Conservation (phyloP, 2,113 vertebrate genomes). For the Zonotrichia leucophrys region DNA sequence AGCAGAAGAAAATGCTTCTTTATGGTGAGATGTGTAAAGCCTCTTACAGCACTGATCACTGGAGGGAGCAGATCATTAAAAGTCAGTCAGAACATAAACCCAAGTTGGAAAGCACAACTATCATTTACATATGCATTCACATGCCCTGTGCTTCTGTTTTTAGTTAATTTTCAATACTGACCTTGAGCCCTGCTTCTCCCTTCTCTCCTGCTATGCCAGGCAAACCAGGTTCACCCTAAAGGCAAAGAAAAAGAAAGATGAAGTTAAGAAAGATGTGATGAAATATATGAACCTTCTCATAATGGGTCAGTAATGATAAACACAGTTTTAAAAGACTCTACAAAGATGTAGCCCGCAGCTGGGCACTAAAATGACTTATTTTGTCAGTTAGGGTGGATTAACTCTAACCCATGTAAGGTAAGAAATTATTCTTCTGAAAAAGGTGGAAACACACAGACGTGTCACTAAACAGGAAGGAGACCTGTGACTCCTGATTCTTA, state of each 20-base stretch:
- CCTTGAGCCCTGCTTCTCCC: constrained; percentile 87
- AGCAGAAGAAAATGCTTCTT: constrained; percentile 8
- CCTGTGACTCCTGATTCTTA: neutral
- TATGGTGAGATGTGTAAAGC: neutral
- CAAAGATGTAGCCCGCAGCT: neutral
- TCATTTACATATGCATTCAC: neutral
- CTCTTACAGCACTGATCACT: neutral
- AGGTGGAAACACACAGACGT: neutral
- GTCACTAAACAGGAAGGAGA: neutral
- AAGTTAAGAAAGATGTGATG: neutral
- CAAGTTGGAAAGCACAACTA: neutral
- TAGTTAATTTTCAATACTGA: constrained; percentile 70
- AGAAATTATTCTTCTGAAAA: neutral
- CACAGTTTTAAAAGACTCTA: neutral
- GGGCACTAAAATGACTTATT: neutral
- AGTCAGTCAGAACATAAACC: neutral
- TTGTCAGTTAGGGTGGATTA: neutral
- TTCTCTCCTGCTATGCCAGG: constrained; percentile 81
- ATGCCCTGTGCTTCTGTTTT: neutral
- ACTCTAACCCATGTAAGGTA: neutral
- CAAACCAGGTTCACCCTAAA: constrained; percentile 89
- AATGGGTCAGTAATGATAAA: neutral
- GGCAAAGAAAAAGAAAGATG: neutral
- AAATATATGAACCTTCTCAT: neutral
- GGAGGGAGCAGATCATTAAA: neutral